These are phyloP conservation scores for Drosophila merina DNA, from an alignment of 2,888 invertebrate species.

Conservation along the genomic window DNA sequence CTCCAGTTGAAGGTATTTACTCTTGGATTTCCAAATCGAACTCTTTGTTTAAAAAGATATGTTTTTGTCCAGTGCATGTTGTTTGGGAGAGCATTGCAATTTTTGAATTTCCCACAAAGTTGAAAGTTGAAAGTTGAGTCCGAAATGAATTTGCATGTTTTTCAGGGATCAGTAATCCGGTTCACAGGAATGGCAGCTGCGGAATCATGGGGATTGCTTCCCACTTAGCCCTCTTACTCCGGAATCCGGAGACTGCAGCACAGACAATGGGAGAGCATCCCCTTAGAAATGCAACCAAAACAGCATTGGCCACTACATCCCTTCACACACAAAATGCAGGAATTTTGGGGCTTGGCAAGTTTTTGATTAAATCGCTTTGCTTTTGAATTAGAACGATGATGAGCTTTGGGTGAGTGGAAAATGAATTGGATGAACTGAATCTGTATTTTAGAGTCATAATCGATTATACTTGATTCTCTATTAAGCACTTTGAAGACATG, in stretches of 20 bases:
- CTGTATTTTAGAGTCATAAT: too few species aligned
- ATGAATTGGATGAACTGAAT: slow-evolving; percentile 7
- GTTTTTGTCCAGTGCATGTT: not conserved
- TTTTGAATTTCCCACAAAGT: slow-evolving; percentile 34
- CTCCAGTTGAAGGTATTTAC: slow-evolving; percentile 4
- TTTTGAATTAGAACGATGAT: slow-evolving; percentile 7
- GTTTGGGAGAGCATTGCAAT: slow-evolving; percentile 41
- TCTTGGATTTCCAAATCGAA: not conserved
- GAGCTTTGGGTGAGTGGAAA: not conserved
- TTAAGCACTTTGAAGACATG: not conserved
- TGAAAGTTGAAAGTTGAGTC: slow-evolving; percentile 23
- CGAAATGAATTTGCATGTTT: slow-evolving; percentile 46
- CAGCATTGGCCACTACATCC: slow-evolving; percentile 20
- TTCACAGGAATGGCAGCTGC: slow-evolving; percentile 17
- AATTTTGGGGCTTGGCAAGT: slow-evolving; percentile 42
- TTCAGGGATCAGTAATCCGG: slow-evolving; percentile 27
- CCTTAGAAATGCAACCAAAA: slow-evolving; percentile 34
- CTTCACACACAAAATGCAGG: slow-evolving; percentile 8
- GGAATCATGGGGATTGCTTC: slow-evolving; percentile 45
- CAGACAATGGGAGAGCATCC: slow-evolving; percentile 21
- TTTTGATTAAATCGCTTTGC: slow-evolving; percentile 46
- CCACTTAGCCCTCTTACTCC: slow-evolving; percentile 26
- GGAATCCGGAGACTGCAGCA: not conserved
- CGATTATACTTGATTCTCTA: too few species aligned
- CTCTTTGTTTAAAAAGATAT: too few species aligned